Base-by-base conservation (phyloP, 2,113 vertebrate species). In the Aix galericulata region DNA sequence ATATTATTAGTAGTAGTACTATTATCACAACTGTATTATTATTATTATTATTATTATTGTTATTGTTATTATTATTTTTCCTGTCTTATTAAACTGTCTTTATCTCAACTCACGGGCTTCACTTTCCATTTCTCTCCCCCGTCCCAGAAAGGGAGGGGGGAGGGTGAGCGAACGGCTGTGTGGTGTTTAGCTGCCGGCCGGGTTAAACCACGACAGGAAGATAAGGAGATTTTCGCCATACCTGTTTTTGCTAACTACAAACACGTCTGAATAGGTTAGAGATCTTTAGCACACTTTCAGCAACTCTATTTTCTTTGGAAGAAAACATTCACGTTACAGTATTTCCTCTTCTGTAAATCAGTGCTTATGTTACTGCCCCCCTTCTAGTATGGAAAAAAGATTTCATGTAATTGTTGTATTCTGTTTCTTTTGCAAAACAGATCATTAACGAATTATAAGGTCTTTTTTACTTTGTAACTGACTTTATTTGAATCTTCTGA, bases 371-470 rank as follows among this genome's bases (percentile, higher is more conserved):
- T 78, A 66, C 55, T 78, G 68, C 8, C n/a, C 8, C 15, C 62
- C 18, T 90, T 34, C 38, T 31, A n/a, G 5, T 8, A 2, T 22
- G 34, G 12, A 68, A 6, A 27, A 32, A 66, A 56, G 4, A 3
- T 21, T 55, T 4, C 2, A 0, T 26, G 0, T 20, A 16, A 13
- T 52, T 64, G 36, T 38, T 67, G 5, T 10, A 17, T 34, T 80
- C 3, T 6, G 4, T 27, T 83, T 69, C 8, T 53, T 50, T 59
- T 64, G 5, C 15, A 14, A 72, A 38, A 25, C 11, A 27, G 4
- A 2, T 44, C 20, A 48, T 15, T 53, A 59, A 29, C 17, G 0
- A n/a, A 32, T 75, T 59, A 34, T 31, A 3, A 50, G 44, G 9
- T 31, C 18, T 58, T 83, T 83, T 60, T 75, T 66, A 58, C 1